These are phyloP conservation scores for Hyles lineata DNA, from an alignment of 2,888 invertebrate genomes.

Conservation along the genomic window DNA sequence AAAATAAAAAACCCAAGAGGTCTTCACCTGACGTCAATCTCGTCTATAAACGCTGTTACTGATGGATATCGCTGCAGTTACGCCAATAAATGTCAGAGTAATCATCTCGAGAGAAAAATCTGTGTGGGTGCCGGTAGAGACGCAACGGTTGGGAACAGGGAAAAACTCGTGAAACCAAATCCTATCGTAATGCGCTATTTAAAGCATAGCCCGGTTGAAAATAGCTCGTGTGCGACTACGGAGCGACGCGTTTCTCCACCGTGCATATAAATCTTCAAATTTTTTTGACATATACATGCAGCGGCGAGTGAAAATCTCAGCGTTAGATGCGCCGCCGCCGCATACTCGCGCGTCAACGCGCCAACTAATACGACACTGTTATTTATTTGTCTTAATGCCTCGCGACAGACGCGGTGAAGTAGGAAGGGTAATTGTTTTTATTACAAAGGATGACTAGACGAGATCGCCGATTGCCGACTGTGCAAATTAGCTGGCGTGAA, in stretches of 20 bases:
- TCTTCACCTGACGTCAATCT: slow-evolving; percentile 1
- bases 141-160: slow-evolving; percentile 77
- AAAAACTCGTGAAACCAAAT: slow-evolving; percentile 84
- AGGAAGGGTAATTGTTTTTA: slow-evolving; percentile 29
- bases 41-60: neutral
- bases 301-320: slow-evolving; percentile 59
- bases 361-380: slow-evolving; percentile 42
- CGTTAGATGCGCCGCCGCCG: slow-evolving; percentile 32
- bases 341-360: slow-evolving; percentile 51
- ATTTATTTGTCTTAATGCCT: neutral
- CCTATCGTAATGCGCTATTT: slow-evolving; percentile 85
- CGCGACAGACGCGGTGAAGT: slow-evolving; percentile 9
- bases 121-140: slow-evolving; percentile 73
- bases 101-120: slow-evolving; percentile 67
- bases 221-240: slow-evolving; percentile 82
- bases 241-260: slow-evolving; percentile 76
- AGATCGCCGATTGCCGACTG: slow-evolving; percentile 39
- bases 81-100: slow-evolving; percentile 51
- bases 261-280: slow-evolving; percentile 82
- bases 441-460: slow-evolving; percentile 26
- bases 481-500: slow-evolving; percentile 50
- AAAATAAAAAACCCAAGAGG: neutral
- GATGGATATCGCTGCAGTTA: slow-evolving; percentile 18
- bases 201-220: slow-evolving; percentile 83
- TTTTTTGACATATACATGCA: slow-evolving; percentile 79